phyloP scores from a whole-genome alignment of 2,888 invertebrate genomes.

The Leptinotarsa haldemani region DNA sequence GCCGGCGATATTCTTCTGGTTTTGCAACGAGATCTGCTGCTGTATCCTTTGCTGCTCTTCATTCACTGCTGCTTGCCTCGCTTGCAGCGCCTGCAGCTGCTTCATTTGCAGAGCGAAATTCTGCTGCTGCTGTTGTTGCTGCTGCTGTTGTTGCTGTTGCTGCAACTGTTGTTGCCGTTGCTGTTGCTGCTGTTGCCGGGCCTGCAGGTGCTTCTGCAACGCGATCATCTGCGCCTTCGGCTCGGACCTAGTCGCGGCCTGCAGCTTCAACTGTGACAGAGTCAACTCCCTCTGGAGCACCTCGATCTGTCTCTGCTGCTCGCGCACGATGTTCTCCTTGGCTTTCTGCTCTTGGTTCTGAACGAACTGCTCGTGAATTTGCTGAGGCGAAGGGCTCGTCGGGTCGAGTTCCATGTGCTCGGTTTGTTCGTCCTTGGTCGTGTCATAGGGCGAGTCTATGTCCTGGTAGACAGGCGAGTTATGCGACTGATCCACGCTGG shows the following conservation, averaged over 20 bases:
- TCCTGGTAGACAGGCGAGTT: constrained; percentile 68
- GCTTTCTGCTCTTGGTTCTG: constrained; percentile 49
- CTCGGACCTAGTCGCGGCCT: constrained; percentile 69
- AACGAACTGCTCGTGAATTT: constrained; percentile 53
- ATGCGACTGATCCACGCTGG: constrained; percentile 63
- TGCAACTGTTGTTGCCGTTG: constrained; percentile 65
- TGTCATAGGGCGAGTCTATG: constrained; percentile 58
- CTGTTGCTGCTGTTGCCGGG: constrained; percentile 67
- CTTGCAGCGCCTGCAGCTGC: constrained; percentile 74
- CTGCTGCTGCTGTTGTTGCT: constrained; percentile 69
- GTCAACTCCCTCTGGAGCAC: constrained; percentile 86
- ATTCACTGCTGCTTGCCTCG: constrained; percentile 64
- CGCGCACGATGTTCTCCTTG: constrained; percentile 80
- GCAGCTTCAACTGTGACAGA: constrained; percentile 81
- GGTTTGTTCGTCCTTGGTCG: constrained; percentile 47
- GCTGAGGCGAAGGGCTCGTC: constrained; percentile 63
- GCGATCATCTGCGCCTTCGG: constrained; percentile 61
- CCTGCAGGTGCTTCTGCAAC: constrained; percentile 62
- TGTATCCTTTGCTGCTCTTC: constrained; percentile 68
- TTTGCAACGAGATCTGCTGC: constrained; percentile 66
- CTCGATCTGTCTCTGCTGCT: constrained; percentile 89
- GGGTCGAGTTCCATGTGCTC: constrained; percentile 67
- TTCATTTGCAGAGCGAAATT: constrained; percentile 69
- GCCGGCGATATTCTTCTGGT: constrained; percentile 63
- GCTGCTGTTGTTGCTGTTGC: constrained; percentile 69